These are phyloP conservation scores for Gandaritis pyraliata DNA, from an alignment of 2,888 invertebrate genomes.

Conservation along the genomic window DNA sequence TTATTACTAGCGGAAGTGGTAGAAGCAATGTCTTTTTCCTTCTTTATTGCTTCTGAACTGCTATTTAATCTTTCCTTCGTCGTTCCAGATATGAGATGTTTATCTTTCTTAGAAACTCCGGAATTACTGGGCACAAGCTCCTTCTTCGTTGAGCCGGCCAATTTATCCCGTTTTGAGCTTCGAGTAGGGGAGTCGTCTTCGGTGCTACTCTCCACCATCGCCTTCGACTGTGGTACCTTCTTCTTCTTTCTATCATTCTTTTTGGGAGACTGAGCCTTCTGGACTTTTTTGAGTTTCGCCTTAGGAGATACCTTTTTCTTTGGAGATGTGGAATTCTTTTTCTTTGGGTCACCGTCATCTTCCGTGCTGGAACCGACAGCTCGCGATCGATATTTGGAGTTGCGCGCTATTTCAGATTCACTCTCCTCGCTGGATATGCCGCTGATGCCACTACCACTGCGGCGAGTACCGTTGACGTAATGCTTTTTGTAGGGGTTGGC, in stretches of 20 bases:
- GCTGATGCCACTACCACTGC: constrained; percentile 87
- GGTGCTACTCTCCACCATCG: constrained; percentile 84
- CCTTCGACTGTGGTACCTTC: constrained; percentile 75
- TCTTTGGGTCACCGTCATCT: constrained; percentile 68
- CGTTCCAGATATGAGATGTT: constrained; percentile 7
- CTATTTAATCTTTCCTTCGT: constrained; percentile 24
- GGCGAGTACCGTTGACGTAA: constrained; percentile 90
- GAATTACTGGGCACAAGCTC: constrained; percentile 15
- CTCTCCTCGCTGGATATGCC: constrained; percentile 83
- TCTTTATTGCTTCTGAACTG: constrained; percentile 49
- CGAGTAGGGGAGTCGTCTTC: constrained; percentile 82
- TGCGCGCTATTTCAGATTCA: constrained; percentile 66
- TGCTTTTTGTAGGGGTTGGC: constrained; percentile 90
- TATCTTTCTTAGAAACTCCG: constrained; percentile 26
- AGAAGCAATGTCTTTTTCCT: constrained; percentile 17
- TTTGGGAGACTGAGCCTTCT: constrained; percentile 67
- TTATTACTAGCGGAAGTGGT: constrained; percentile 7
- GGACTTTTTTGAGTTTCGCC: constrained; percentile 64
- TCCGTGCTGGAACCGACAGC: constrained; percentile 84
- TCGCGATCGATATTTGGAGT: constrained; percentile 65
- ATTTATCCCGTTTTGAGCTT: constrained; percentile 25
- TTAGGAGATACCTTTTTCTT: constrained; percentile 80
- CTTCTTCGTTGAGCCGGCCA: constrained; percentile 12
- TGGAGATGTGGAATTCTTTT: constrained; percentile 70
- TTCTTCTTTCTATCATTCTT: constrained; percentile 77